A percentile compares a stretch with the other conserved stretches of the same genome.
phyloP scores from a whole-genome alignment of 2,797 vertebrate genomes.

The Peromyscus nudipes region DNA sequence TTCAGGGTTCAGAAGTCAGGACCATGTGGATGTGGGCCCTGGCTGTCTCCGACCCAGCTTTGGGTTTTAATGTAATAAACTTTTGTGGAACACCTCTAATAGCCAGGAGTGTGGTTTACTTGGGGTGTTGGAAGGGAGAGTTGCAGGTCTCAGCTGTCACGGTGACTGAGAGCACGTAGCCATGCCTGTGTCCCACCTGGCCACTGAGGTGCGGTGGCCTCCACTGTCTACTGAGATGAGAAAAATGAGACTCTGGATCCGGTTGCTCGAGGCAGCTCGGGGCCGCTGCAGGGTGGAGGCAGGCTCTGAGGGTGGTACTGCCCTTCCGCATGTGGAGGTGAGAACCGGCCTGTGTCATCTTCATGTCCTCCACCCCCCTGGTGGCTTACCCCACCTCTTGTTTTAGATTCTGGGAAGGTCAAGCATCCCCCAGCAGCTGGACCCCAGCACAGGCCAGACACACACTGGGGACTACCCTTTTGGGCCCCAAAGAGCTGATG shows the following conservation, averaged over 20 bases:
- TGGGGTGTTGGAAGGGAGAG: neutral
- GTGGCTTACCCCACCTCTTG: neutral
- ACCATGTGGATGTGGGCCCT: neutral
- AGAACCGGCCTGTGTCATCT: neutral
- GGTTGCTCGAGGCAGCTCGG: neutral
- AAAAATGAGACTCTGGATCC: neutral
- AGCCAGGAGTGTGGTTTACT: neutral
- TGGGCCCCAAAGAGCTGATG: neutral
- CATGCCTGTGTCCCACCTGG: neutral
- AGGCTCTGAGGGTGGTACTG: neutral
- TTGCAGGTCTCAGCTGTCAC: neutral
- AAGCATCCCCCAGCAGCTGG: neutral
- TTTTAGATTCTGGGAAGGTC: neutral
- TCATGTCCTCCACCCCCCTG: neutral
- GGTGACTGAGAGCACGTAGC: neutral
- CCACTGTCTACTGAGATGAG: neutral
- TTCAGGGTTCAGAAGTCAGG: neutral
- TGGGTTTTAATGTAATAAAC: slow-evolving; percentile 74
- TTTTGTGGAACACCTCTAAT: neutral
- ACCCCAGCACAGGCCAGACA: neutral
- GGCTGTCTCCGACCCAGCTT: neutral
- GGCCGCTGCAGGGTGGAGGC: rapidly evolving
- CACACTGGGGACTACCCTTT: rapidly evolving
- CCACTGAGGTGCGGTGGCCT: neutral
- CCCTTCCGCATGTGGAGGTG: neutral